Evolutionary conservation across 2,797 vertebrate genomes (phyloP).

Genomic region (Lepilemur ruficaudatus): DNA sequence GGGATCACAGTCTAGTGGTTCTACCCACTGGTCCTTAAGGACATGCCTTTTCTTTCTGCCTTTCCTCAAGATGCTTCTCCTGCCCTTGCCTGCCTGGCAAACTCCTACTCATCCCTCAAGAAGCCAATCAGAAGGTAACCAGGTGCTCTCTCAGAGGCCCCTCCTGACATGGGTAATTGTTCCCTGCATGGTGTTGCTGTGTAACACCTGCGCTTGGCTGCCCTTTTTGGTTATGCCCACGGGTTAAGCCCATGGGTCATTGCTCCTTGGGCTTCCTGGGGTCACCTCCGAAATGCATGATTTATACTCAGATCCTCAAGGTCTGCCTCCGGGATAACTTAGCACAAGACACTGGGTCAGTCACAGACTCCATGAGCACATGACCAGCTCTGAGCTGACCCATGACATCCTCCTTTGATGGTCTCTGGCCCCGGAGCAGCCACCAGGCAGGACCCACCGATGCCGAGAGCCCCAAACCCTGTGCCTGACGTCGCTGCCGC

Average conservation of each 20-base stretch:
- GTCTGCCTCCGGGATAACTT: not conserved
- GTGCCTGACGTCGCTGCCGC: rapidly evolving
- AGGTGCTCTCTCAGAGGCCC: not conserved
- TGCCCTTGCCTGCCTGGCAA: not conserved
- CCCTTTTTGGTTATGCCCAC: no score
- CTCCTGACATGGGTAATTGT: not conserved
- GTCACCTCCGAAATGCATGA: not conserved
- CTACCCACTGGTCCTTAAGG: not conserved
- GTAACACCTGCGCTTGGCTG: rapidly evolving
- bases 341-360: not conserved
- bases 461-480: not conserved
- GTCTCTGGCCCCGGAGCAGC: not conserved
- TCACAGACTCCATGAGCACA: not conserved
- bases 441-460: not conserved
- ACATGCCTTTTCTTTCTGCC: not conserved
- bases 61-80: not conserved
- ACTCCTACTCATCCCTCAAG: not conserved
- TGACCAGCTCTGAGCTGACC: not conserved
- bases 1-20: not conserved
- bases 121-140: not conserved
- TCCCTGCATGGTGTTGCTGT: not conserved
- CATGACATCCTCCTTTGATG: not conserved
- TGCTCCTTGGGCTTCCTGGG: not conserved
- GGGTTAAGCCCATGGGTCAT: not conserved
- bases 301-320: not conserved